These are phyloP conservation scores for Cossypha polioptera DNA, from an alignment of 2,797 vertebrate genomes.

Conservation along the genomic window DNA sequence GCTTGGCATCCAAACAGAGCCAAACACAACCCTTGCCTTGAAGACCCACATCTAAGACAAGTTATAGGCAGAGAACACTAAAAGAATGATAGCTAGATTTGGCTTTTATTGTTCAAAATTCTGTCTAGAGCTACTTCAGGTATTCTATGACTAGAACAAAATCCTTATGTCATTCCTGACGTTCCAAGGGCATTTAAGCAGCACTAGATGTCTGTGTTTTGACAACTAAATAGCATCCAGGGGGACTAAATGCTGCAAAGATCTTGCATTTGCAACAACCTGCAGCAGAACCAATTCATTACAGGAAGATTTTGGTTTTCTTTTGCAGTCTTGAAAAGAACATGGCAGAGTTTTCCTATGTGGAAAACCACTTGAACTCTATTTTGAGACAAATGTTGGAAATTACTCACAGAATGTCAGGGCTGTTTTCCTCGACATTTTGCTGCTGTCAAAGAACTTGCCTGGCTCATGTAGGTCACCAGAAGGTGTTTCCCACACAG, in stretches of 20 bases:
- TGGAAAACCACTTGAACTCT: background rate
- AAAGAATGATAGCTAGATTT: background rate
- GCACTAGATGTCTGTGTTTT: background rate
- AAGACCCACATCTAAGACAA: background rate
- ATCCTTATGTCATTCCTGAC: background rate
- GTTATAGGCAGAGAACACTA: background rate
- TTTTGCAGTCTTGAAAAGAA: background rate
- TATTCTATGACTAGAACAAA: background rate
- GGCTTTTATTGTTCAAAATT: background rate
- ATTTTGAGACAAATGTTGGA: background rate
- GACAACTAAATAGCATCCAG: background rate
- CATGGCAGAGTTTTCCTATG: background rate
- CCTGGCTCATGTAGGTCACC: background rate
- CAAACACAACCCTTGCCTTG: background rate
- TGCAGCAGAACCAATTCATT: background rate
- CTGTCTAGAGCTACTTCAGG: background rate
- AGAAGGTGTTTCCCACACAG: background rate
- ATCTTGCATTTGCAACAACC: background rate
- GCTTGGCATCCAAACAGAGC: background rate
- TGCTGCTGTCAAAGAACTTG: background rate
- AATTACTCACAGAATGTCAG: background rate
- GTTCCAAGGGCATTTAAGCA: background rate
- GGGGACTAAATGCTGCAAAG: background rate
- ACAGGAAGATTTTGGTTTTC: background rate
- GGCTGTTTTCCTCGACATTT: background rate